These are phyloP conservation scores for Myxocyprinus asiaticus DNA, from an alignment of 2,113 vertebrate species.

Conservation along the genomic window DNA sequence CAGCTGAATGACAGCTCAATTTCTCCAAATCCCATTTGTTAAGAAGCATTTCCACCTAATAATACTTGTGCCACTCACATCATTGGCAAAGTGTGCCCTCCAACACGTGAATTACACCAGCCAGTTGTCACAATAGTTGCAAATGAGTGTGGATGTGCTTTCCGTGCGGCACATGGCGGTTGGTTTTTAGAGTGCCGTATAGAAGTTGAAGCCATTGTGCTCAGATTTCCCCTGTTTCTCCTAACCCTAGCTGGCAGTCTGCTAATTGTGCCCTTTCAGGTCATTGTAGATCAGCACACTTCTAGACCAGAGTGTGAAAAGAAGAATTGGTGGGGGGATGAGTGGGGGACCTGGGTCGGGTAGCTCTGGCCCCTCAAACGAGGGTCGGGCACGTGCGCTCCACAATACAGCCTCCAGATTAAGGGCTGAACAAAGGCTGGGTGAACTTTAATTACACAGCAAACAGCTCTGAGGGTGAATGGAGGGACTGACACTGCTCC, in stretches of 20 bases:
- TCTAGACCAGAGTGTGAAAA: slow-evolving; percentile 56
- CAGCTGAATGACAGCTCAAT: slow-evolving; percentile 62
- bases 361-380: slow-evolving; percentile 9
- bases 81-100: slow-evolving; percentile 55
- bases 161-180: slow-evolving; percentile 45
- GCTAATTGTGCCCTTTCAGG: slow-evolving; percentile 65
- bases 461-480: slow-evolving; percentile 54
- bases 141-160: background rate
- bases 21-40: slow-evolving; percentile 53
- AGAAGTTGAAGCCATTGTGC: slow-evolving; percentile 70
- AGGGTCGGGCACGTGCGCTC: slow-evolving; percentile 63
- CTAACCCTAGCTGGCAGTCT: slow-evolving; percentile 60
- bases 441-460: slow-evolving; percentile 71
- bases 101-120: slow-evolving; percentile 63
- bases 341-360: background rate
- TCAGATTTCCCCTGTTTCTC: slow-evolving; percentile 29
- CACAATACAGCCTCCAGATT: slow-evolving; percentile 73
- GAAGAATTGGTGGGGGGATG: slow-evolving; percentile 51
- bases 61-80: slow-evolving; percentile 45
- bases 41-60: slow-evolving; percentile 52
- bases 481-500: slow-evolving; percentile 58
- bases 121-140: slow-evolving; percentile 52
- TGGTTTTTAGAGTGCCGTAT: slow-evolving; percentile 63
- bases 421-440: slow-evolving; percentile 67
- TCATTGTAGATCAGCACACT: slow-evolving; percentile 75